Evolutionary conservation across 2,888 invertebrate genomes (phyloP).

Genomic region (Dynastes hyllus): DNA sequence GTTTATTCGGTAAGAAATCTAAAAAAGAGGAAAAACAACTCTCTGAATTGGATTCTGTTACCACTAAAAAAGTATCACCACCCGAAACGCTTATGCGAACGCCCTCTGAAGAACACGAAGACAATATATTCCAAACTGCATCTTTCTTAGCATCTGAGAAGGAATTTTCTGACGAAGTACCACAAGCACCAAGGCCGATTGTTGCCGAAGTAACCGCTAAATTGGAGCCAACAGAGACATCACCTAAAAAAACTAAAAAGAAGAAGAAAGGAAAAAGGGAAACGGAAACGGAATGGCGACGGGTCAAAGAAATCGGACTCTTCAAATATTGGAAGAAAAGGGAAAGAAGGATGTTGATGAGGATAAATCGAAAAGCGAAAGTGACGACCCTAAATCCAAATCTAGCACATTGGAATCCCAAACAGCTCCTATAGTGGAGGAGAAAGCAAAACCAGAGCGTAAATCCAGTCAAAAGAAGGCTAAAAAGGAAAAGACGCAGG

Average conservation of each 20-base stretch:
- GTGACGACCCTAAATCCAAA: conserved; percentile 27
- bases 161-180: conserved; percentile 44
- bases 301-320: conserved; percentile 57
- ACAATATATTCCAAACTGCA: conserved; percentile 32
- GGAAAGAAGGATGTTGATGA: conserved; percentile 49
- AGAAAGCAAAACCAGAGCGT: conserved; percentile 45
- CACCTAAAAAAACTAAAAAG: conserved; percentile 51
- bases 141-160: conserved; percentile 43
- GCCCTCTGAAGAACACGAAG: conserved; percentile 39
- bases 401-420: conserved; percentile 25
- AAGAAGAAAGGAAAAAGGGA: conserved; percentile 49
- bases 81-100: conserved; percentile 9
- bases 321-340: conserved; percentile 58
- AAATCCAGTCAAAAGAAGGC: conserved; percentile 47
- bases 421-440: conserved; percentile 18
- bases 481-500: conserved; percentile 50
- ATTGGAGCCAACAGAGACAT: conserved; percentile 23
- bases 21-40: conserved; percentile 51
- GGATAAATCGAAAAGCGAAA: conserved; percentile 32
- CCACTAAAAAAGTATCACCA: neutral
- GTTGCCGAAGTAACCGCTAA: conserved; percentile 10
- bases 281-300: no score
- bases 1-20: conserved; percentile 57
- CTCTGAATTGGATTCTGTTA: neutral
- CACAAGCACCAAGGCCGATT: conserved; percentile 4